Percentiles rank a stretch among this genome's conserved stretches.
Conservation (phyloP, 2,797 vertebrate genomes). For the Columba guinea region DNA sequence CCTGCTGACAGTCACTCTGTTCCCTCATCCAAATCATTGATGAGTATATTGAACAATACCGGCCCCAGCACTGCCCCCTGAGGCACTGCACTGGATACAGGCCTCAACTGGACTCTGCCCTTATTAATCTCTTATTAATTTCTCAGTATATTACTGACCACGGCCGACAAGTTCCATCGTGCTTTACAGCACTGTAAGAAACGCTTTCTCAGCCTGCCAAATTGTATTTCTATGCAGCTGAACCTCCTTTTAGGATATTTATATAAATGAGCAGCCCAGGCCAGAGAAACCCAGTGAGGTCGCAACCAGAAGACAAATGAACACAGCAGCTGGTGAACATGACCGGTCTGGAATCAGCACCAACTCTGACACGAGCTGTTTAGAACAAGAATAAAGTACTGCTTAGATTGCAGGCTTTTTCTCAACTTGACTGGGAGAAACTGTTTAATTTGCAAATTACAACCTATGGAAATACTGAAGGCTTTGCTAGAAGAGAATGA, state of each 20-base stretch:
- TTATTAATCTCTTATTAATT: no score
- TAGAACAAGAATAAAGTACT: neutral
- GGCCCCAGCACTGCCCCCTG: no score
- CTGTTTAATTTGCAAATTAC: neutral
- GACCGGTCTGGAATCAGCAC: neutral
- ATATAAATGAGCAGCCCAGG: neutral
- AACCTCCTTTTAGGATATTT: neutral
- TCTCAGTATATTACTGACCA: neutral
- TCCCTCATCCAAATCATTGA: no score
- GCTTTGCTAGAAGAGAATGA: neutral
- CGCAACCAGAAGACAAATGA: neutral
- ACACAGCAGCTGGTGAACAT: neutral
- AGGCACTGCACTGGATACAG: no score
- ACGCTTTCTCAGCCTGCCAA: neutral
- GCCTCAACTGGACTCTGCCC: no score
- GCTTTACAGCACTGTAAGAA: fast-evolving
- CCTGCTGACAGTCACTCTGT: no score
- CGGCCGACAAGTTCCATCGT: neutral
- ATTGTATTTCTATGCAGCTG: neutral
- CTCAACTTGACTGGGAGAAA: neutral
- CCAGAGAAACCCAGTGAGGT: neutral
- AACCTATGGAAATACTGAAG: neutral
- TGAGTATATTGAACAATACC: no score
- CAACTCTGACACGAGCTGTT: neutral
- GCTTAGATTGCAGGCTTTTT: neutral